Conservation (phyloP, 2,888 invertebrate genomes). For the Elaeidobius kamerunicus region DNA sequence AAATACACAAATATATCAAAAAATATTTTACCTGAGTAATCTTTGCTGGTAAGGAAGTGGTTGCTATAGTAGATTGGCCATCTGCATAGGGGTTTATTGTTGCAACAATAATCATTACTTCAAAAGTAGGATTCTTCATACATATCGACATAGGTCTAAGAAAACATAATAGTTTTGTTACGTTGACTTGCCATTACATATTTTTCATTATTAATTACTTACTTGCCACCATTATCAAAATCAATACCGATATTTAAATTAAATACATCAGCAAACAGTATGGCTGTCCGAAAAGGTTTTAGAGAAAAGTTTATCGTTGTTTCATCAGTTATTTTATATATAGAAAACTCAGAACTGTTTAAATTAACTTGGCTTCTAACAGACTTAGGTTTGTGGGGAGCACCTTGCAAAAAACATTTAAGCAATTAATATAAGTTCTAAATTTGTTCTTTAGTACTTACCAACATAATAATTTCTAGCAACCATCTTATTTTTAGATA, state of each 20-base stretch:
- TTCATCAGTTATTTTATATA: slow-evolving; percentile 61
- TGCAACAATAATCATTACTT: slow-evolving; percentile 77
- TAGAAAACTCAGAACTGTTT: slow-evolving; percentile 69
- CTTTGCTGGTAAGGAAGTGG: slow-evolving; percentile 42
- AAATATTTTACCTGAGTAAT: slow-evolving; percentile 40
- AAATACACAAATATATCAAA: not conserved
- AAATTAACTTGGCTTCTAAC: slow-evolving; percentile 65
- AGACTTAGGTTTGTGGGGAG: slow-evolving; percentile 43
- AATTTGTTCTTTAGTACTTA: slow-evolving; percentile 34
- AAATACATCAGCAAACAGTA: slow-evolving; percentile 75
- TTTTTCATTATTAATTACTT: slow-evolving; percentile 40
- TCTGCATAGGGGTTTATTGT: slow-evolving; percentile 62
- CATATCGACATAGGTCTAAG: slow-evolving; percentile 70
- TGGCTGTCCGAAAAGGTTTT: slow-evolving; percentile 77
- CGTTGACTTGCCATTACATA: no score
- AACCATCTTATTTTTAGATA: slow-evolving; percentile 59
- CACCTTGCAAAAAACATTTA: no score
- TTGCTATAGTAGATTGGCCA: slow-evolving; percentile 44
- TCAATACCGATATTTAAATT: slow-evolving; percentile 65
- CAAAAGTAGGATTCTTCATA: slow-evolving; percentile 70
- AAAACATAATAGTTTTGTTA: no score
- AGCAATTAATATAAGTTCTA: no score
- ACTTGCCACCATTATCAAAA: slow-evolving; percentile 77
- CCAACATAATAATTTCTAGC: slow-evolving; percentile 78
- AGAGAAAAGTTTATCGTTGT: slow-evolving; percentile 80